Evolutionary conservation across 2,797 vertebrate species (phyloP).

Genomic region (Halcyon chelicuti): DNA sequence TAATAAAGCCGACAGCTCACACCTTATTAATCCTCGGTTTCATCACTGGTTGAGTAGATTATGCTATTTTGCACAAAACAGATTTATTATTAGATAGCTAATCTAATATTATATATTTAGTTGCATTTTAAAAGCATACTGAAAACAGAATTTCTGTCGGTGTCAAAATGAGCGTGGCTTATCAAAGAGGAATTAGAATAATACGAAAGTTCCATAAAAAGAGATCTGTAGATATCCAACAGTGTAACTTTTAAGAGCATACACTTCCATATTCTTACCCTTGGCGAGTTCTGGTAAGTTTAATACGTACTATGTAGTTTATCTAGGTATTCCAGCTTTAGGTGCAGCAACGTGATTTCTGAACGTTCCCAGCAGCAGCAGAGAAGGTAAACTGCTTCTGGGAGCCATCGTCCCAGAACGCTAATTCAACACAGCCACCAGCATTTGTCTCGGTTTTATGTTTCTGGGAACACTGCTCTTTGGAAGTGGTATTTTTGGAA

Average conservation of each 20-base stretch:
- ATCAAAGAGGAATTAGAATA: not conserved
- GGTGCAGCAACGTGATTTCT: not conserved
- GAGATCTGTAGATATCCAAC: not conserved
- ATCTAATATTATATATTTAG: not conserved
- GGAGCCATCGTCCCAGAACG: not conserved
- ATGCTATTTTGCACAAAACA: not conserved
- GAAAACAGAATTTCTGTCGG: not conserved
- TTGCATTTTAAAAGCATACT: not conserved
- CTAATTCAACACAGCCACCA: not conserved
- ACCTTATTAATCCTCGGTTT: not conserved
- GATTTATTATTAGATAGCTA: not conserved
- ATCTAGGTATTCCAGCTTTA: too few species aligned
- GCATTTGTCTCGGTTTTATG: not conserved
- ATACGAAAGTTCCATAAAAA: not conserved
- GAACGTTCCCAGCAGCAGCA: not conserved
- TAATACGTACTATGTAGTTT: not conserved
- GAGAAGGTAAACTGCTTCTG: not conserved
- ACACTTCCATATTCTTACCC: not conserved
- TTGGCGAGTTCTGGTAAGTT: not conserved
- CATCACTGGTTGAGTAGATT: not conserved
- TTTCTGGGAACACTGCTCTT: conserved; percentile 36
- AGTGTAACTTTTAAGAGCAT: not conserved
- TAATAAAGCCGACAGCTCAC: not conserved
- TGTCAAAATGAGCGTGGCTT: not conserved
- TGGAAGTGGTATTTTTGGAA: conserved; percentile 41